Evolutionary conservation across 2,113 vertebrate genomes (phyloP).

Genomic region (Cinclus mexicanus): DNA sequence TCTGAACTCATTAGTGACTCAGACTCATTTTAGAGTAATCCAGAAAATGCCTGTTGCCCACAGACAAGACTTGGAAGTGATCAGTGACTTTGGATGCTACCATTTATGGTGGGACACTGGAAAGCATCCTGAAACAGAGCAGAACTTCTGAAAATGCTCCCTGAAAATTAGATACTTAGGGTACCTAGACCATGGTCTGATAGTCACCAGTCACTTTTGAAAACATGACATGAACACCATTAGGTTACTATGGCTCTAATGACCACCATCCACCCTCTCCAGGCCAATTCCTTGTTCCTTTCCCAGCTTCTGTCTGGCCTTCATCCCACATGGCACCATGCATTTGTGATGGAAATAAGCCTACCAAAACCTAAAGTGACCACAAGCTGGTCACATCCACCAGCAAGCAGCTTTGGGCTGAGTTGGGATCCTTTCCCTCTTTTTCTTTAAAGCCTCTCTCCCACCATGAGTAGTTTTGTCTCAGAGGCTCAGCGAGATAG

Average conservation of each 20-base stretch:
- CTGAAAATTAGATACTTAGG: not conserved
- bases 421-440: not conserved
- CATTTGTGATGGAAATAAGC: not conserved
- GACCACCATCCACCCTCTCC: not conserved
- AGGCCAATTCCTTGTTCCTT: not conserved
- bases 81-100: not conserved
- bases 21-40: not conserved
- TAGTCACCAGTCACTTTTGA: not conserved
- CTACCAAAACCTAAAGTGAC: not conserved
- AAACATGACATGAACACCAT: not conserved
- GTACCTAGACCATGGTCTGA: not conserved
- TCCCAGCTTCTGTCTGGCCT: not conserved
- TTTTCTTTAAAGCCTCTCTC: not conserved
- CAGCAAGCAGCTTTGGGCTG: not conserved
- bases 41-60: not conserved
- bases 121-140: not conserved
- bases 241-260: not conserved
- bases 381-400: not conserved
- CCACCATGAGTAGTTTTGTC: not conserved
- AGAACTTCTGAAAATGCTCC: not conserved
- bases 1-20: slow-evolving; percentile 8
- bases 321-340: not conserved
- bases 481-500: not conserved
- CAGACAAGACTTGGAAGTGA: not conserved
- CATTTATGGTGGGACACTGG: not conserved